These are phyloP conservation scores for Lagopus leucura DNA, from an alignment of 2,113 vertebrate species.

Conservation along the genomic window DNA sequence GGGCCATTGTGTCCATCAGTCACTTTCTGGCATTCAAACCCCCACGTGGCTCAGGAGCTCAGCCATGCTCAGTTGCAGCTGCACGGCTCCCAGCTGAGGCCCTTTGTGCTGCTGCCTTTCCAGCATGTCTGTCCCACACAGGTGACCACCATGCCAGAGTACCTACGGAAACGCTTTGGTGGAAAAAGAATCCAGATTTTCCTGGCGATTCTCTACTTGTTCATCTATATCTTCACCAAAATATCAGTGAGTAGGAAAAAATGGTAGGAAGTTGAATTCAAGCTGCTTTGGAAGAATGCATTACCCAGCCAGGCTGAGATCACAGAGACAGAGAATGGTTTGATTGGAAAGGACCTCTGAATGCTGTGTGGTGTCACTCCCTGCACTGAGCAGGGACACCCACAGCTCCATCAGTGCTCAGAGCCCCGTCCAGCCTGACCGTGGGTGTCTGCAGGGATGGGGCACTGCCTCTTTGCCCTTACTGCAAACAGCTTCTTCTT, in stretches of 20 bases:
- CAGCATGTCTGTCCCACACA: neutral
- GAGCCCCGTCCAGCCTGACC: too few relatives aligned
- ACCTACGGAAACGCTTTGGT: conserved; percentile 87
- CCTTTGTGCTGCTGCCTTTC: neutral
- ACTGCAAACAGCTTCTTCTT: too few relatives aligned
- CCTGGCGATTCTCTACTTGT: conserved; percentile 89
- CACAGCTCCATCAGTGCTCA: too few relatives aligned
- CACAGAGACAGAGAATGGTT: too few relatives aligned
- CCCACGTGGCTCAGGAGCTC: neutral
- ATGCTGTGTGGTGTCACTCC: too few relatives aligned
- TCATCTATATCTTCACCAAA: conserved; percentile 99
- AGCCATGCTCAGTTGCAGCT: neutral
- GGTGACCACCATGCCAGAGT: conserved; percentile 98
- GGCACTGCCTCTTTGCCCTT: too few relatives aligned
- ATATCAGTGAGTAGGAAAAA: conserved; percentile 87
- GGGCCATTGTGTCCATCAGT: neutral
- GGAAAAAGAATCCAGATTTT: conserved; percentile 91
- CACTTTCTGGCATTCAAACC: neutral
- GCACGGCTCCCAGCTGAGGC: neutral
- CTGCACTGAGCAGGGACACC: too few relatives aligned
- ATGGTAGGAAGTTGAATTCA: neutral
- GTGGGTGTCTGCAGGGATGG: too few relatives aligned
- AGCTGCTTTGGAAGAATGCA: neutral
- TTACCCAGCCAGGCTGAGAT: neutral
- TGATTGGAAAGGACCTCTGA: too few relatives aligned